Evolutionary conservation across 2,113 vertebrate genomes (phyloP), one percentile per base, ranked within the genome.

Genomic region (Heloderma charlesbogerti): DNA sequence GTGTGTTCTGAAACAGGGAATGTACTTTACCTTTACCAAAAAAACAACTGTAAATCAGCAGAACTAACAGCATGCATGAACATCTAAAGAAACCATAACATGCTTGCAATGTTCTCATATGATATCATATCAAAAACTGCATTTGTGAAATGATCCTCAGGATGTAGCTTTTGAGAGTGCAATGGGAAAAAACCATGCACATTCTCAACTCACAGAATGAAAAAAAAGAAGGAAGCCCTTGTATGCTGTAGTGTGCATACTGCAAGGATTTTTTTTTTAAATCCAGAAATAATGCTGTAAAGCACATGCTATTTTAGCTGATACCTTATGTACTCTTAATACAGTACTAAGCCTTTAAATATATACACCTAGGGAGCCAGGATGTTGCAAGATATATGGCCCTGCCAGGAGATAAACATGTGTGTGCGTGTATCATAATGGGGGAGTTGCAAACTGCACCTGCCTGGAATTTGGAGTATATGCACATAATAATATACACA

Each of bases 331-430:
- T 84, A 13, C 86, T 60, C 15, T 25, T 34, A 88, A 27, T 27
- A 89, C 1, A 72, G 15, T 34, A 57, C 75, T 8, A 13, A 8
- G 20, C 5, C 1, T 29, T 7, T 79, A 66, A 72, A 82, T 77
- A 37, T 84, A 67, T 40, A 29, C 9, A 3, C 63, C 90, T 92
- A 90, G 27, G 60, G 48, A 90, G 86, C 94, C 87, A 93, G 63
- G 90, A 95, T 94, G 92, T 84, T 95, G 88, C 93, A 93, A 94
- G 96, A 96, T 93, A 93, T 94, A 75, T 71, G 95, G 82, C 79
- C 90, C 92, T 92, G 85, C 91, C 92, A 95, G 92, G 93, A 94
- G 94, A 92, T 91, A 94, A 95, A 94, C 90, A 92, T 93, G 8
- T 92, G 94, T 66, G n/a, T n/a, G n/a, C n/a, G n/a, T n/a, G n/a